phyloP scores from a whole-genome alignment of 2,113 vertebrate genomes.

The Brienomyrus longianalis region DNA sequence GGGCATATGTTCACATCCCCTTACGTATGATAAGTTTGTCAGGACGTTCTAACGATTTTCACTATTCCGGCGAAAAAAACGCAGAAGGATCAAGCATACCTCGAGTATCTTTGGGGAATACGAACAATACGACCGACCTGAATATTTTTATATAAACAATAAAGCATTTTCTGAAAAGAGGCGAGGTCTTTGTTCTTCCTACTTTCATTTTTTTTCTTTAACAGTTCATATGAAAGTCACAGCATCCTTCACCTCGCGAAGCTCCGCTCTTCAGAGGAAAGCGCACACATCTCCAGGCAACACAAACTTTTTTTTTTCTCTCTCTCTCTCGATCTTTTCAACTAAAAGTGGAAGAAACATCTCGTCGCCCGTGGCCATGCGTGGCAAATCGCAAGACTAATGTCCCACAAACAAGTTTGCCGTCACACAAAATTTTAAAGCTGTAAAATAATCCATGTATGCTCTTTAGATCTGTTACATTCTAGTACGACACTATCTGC shows the following conservation, averaged over 20 bases:
- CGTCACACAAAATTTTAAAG: constrained; percentile 41
- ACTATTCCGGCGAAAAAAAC: neutral
- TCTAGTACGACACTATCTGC: constrained; percentile 67
- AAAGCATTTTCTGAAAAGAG: neutral
- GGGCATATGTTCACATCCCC: neutral
- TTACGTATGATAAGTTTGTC: neutral
- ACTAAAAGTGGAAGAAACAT: constrained; percentile 30
- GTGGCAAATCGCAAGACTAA: constrained; percentile 49
- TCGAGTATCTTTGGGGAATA: neutral
- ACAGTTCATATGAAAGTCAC: constrained; percentile 52
- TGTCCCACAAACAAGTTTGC: constrained; percentile 61
- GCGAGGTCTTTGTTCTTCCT: neutral
- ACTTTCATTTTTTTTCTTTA: constrained; percentile 8
- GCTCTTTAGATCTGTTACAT: constrained; percentile 69
- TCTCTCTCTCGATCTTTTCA: constrained; percentile 37
- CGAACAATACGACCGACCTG: neutral
- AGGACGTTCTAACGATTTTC: neutral
- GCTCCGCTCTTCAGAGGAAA: constrained; percentile 57
- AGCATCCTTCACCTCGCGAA: constrained; percentile 53
- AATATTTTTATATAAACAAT: neutral
- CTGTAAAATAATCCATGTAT: constrained; percentile 65
- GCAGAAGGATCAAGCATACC: neutral
- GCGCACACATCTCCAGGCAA: constrained; percentile 50
- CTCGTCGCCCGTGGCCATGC: constrained; percentile 54
- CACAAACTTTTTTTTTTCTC: constrained; percentile 46